Evolutionary conservation across 2,888 invertebrate genomes (phyloP), one percentile per base, ranked within the genome.

Genomic region (Sipunculus nudus): DNA sequence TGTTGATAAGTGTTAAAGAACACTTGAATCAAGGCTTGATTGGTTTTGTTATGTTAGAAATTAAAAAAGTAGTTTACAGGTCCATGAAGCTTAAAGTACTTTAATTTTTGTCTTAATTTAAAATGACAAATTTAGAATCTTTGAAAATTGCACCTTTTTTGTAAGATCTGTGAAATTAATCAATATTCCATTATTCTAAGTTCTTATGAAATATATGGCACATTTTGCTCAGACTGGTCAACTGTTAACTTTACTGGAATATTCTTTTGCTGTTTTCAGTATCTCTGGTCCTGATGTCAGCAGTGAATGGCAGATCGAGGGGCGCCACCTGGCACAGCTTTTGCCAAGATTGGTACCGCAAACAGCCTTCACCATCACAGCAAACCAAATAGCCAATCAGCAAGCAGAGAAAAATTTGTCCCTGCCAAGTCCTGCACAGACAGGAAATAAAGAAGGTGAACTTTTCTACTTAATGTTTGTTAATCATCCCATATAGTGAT

Each of bases 261-360:
- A 32, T 39, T 21, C 26, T 25, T 55, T 28, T 2, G 28, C 23
- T 57, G 6, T 43, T 53, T 69, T n/a, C 59, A 87, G 87, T 66
- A 80, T 87, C 67, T 83, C 82, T 68, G 87, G 87, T 2, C 84
- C 87, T 28, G 86, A 86, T 59, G 82, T 83, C 10, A 85, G 88
- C 73, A 71, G 76, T 23, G 91, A 92, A 85, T 95, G 95, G 95
- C 89, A 91, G 67, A 88, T 91, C 71, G 95, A 95, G 84, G 95
- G 95, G 16, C 88, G 94, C 38, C 87, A 95, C 73, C 85, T 90
- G 63, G 89, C 93, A 74, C 94, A 95, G 2, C 85, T 94, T 47
- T 86, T 95, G 85, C 92, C 93, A 5, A 87, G 94, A 61, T 88
- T 91, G n/a, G 88, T 91, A 53, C 91, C 94, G 6, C 92, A 93